Evolutionary conservation across 1,140 invertebrate genomes (phyloP), one percentile per base, ranked within the genome.

Genomic region (Ceratina japonica): DNA sequence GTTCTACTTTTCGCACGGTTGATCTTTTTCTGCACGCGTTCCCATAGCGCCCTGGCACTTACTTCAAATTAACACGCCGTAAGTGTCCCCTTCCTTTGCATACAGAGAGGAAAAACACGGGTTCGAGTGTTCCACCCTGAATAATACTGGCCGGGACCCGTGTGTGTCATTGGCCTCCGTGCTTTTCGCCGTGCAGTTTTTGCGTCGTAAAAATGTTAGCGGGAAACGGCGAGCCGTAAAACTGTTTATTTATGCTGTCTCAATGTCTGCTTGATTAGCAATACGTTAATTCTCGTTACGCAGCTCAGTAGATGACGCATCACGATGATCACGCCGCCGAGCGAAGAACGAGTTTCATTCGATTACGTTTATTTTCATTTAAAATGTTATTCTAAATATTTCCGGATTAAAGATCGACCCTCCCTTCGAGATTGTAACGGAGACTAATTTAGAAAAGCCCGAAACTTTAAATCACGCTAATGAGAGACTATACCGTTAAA

Each of bases 231-330:
- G 16, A 8, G 20, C 4, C 22, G 16, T 31, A 27, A 61, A 72
- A 27, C 70, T 62, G 70, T 73, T 73, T 73, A 22, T 62, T 73
- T 73, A 61, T 51, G 44, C 44, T 62, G 58, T 51, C 56, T 31
- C 22, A 4, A 49, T 72, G 37, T 0, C 22, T 16, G 37, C 22
- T 15, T 61, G 24, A 62, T 73, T 62, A 62, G 37, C 22, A 12
- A 16, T 1, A 18, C 58, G 58, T 27, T 62, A 73, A 73, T 49
- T 73, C 58, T 27, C 10, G 12, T 62, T 51, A 15, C 70, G 44
- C 51, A 4, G 16, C 27, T 3, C 59, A 1, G 12, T 31, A 10
- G 10, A n/a, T 62, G 70, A 62, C 22, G 10, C 56, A 3, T 44
- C 59, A 51, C 70, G 12, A 62, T 20, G 7, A 10, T 3, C 13